phyloP scores from a whole-genome alignment of 1,140 invertebrate genomes.

The Holotrichia oblita region DNA sequence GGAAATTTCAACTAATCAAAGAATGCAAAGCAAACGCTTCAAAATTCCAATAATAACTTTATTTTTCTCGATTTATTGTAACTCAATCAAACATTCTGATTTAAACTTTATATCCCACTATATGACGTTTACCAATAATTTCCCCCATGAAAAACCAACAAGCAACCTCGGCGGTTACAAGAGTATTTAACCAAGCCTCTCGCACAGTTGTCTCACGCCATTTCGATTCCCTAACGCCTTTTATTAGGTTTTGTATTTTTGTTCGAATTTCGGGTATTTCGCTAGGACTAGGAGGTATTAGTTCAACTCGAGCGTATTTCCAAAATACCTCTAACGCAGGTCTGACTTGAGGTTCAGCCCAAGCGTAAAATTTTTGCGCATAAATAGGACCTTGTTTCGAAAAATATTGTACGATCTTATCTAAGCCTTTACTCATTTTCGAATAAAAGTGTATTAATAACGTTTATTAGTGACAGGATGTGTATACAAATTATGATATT shows the following conservation, averaged over 20 bases:
- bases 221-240: slow-evolving; percentile 64
- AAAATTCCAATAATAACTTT: neutral
- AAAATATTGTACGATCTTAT: slow-evolving; percentile 9
- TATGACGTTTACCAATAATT: slow-evolving; percentile 77
- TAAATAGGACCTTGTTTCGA: neutral
- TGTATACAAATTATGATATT: neutral
- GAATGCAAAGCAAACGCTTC: neutral
- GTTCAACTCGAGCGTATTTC: slow-evolving; percentile 78
- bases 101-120: slow-evolving; percentile 76
- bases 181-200: slow-evolving; percentile 78
- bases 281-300: slow-evolving; percentile 72
- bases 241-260: slow-evolving; percentile 67
- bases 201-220: slow-evolving; percentile 73
- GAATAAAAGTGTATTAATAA: neutral
- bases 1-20: neutral
- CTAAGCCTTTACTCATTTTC: neutral
- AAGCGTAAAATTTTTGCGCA: neutral
- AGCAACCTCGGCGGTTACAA: slow-evolving; percentile 74
- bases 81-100: neutral
- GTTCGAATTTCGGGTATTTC: slow-evolving; percentile 70
- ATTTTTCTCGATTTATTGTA: no score
- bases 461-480: neutral
- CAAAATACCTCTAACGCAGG: slow-evolving; percentile 68
- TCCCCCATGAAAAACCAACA: slow-evolving; percentile 86
- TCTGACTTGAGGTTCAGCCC: slow-evolving; percentile 47